Conservation (phyloP, 2,888 invertebrate species). For the Buathra laborator region DNA sequence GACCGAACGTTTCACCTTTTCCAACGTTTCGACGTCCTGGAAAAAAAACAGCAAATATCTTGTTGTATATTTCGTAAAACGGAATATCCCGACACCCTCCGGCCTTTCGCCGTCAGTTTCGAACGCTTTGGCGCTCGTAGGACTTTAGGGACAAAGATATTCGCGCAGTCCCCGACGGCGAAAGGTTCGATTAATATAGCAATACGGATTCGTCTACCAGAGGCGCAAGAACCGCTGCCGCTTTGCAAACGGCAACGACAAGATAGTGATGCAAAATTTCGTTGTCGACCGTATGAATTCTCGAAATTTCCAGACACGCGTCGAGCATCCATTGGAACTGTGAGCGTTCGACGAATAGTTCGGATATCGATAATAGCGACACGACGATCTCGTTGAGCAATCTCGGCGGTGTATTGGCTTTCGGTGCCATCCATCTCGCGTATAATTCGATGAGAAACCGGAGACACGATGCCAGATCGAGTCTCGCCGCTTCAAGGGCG, state of each 20-base stretch:
- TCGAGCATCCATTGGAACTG: slow-evolving; percentile 94
- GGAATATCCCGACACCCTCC: too few relatives aligned
- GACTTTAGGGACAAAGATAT: too few relatives aligned
- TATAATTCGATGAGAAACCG: slow-evolving; percentile 97
- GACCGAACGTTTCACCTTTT: slow-evolving; percentile 88
- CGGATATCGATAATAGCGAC: slow-evolving; percentile 91
- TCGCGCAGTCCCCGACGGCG: too few relatives aligned
- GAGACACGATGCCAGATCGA: slow-evolving; percentile 97
- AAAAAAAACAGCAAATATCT: slow-evolving; percentile 69
- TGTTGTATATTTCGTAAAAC: too few relatives aligned
- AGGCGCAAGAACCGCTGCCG: slow-evolving; percentile 89
- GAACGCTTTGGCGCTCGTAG: too few relatives aligned
- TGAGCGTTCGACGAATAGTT: slow-evolving; percentile 90
- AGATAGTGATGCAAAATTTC: slow-evolving; percentile 91
- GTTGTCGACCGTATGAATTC: slow-evolving; percentile 90
- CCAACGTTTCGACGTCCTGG: slow-evolving; percentile 87
- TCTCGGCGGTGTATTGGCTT: slow-evolving; percentile 86
- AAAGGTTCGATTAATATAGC: background rate
- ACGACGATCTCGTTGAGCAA: slow-evolving; percentile 88
- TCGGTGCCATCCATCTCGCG: slow-evolving; percentile 90
- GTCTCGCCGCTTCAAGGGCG: slow-evolving; percentile 77
- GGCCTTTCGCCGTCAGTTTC: too few relatives aligned
- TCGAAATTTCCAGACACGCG: slow-evolving; percentile 89
- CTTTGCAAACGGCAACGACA: slow-evolving; percentile 89
- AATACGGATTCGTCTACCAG: slow-evolving; percentile 81